Percentiles rank a stretch among this genome's conserved stretches.
phyloP scores from a whole-genome alignment of 2,888 invertebrate genomes.

The Pandemis cinnamomeana region DNA sequence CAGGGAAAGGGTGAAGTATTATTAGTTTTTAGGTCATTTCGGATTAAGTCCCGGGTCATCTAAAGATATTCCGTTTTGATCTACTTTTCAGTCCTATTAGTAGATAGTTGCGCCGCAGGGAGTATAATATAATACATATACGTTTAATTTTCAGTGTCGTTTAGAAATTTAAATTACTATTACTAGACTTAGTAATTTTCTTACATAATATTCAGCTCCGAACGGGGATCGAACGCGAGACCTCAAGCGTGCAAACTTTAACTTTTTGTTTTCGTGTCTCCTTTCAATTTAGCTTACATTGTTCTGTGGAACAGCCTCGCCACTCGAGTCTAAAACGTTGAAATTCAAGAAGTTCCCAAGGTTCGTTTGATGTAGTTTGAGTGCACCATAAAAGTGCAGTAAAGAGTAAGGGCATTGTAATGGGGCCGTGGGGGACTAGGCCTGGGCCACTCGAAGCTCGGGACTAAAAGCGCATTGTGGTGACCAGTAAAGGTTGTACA shows the following conservation, averaged over 20 bases:
- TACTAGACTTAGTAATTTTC: neutral
- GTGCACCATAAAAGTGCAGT: constrained; percentile 31
- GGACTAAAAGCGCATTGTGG: constrained; percentile 12
- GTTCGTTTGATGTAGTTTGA: constrained; percentile 25
- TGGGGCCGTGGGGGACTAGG: neutral
- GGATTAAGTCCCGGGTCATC: neutral
- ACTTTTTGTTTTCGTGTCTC: neutral
- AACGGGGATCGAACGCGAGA: neutral
- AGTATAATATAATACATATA: no score
- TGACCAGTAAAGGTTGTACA: neutral
- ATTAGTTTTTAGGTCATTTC: constrained; percentile 6
- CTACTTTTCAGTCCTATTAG: no score
- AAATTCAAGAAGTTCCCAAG: constrained; percentile 29
- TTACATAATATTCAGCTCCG: neutral
- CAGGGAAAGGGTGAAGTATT: neutral
- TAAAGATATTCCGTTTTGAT: neutral
- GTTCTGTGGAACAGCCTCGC: constrained; percentile 1
- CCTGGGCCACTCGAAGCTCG: constrained; percentile 18
- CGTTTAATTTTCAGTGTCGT: no score
- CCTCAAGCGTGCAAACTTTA: no score
- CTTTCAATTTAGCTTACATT: neutral
- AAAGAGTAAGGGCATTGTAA: constrained; percentile 30
- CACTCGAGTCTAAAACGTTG: constrained; percentile 18
- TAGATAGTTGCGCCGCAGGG: no score
- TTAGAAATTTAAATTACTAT: no score